These are phyloP conservation scores for Plestiodon gilberti DNA, from an alignment of 2,113 vertebrate species.

Conservation along the genomic window DNA sequence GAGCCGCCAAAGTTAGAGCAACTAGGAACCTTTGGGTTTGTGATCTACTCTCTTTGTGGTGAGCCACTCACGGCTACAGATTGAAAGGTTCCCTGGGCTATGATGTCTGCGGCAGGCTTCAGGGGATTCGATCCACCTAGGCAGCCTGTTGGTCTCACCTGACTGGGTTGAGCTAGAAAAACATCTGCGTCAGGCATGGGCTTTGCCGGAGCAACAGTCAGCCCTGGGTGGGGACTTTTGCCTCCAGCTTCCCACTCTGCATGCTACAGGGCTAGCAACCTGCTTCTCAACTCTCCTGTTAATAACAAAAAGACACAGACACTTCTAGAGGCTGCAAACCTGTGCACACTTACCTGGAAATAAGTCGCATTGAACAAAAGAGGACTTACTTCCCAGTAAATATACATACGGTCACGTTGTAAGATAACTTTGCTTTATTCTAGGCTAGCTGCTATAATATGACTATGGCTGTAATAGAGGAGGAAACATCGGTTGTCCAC, in stretches of 20 bases:
- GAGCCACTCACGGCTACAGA: neutral
- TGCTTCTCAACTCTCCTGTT: no score
- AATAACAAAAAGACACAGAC: no score
- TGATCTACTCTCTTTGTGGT: neutral
- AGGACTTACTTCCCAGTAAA: no score
- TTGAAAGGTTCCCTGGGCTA: neutral
- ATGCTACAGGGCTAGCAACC: no score
- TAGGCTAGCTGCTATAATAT: neutral
- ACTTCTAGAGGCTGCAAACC: no score
- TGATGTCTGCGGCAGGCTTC: no score
- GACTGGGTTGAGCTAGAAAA: neutral
- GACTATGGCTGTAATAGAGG: neutral
- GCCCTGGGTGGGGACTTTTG: neutral
- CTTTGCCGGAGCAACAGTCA: neutral
- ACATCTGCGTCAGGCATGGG: fast-evolving
- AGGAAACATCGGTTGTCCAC: neutral
- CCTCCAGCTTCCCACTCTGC: neutral
- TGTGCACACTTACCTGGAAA: no score
- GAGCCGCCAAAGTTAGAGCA: neutral
- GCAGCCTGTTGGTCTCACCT: neutral
- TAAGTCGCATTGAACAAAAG: no score
- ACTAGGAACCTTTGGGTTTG: neutral
- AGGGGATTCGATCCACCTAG: neutral
- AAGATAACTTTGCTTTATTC: neutral
- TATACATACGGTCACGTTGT: neutral